phyloP scores from a whole-genome alignment of 2,797 vertebrate genomes.

The Cossypha niveicapilla region DNA sequence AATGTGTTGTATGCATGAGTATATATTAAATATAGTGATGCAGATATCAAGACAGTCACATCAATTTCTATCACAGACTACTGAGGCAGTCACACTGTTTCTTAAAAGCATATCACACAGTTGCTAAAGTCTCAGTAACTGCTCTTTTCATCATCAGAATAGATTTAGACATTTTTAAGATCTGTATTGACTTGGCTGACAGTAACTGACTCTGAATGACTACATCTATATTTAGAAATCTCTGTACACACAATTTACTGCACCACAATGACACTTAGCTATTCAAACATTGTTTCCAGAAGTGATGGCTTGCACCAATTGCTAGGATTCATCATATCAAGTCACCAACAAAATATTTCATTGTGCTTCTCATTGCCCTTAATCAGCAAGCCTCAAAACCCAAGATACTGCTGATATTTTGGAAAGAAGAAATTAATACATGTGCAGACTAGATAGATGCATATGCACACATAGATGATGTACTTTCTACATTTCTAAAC shows the following conservation, averaged over 20 bases:
- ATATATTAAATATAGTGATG: background rate
- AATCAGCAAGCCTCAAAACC: background rate
- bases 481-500: background rate
- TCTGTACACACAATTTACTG: background rate
- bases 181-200: background rate
- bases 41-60: background rate
- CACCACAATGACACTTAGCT: background rate
- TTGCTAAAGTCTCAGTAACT: background rate
- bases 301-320: background rate
- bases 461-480: background rate
- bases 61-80: background rate
- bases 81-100: background rate
- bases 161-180: background rate
- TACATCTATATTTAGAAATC: conserved; percentile 33
- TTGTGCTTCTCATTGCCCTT: background rate
- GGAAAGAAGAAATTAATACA: background rate
- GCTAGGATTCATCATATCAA: background rate
- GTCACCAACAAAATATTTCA: background rate
- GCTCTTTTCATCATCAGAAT: background rate
- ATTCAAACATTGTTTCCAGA: background rate
- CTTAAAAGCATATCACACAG: background rate
- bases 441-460: background rate
- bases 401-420: background rate
- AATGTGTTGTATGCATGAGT: background rate
- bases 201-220: background rate